Evolutionary conservation across 2,888 invertebrate species (phyloP).

Genomic region (Sussaba pulchella): DNA sequence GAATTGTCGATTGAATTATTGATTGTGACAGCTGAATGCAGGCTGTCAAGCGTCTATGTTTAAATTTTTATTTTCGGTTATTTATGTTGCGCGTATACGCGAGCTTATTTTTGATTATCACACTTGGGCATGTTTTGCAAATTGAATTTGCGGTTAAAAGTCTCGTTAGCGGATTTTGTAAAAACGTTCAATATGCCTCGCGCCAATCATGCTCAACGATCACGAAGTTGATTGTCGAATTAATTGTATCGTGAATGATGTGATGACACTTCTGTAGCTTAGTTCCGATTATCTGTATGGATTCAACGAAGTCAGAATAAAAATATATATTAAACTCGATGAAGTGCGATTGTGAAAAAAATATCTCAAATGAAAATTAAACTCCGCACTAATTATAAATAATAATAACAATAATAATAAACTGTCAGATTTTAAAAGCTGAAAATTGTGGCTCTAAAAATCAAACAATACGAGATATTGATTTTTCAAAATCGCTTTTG

Average conservation of each 20-base stretch:
- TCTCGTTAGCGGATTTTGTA: conserved; percentile 2
- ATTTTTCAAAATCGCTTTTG: too few relatives aligned
- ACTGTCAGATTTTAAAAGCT: too few relatives aligned
- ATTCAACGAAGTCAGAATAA: conserved; percentile 23
- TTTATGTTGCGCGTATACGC: neutral
- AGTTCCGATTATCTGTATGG: conserved; percentile 52
- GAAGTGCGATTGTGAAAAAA: neutral
- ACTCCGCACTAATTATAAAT: neutral
- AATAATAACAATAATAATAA: too few relatives aligned
- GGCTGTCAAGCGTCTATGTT: neutral
- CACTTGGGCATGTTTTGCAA: conserved; percentile 2
- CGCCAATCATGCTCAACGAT: conserved; percentile 17
- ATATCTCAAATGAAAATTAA: neutral
- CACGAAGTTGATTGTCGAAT: conserved; percentile 57
- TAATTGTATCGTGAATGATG: conserved; percentile 32
- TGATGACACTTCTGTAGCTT: conserved; percentile 25
- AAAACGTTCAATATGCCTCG: conserved; percentile 19
- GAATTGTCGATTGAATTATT: conserved; percentile 3
- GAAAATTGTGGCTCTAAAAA: too few relatives aligned
- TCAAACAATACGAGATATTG: too few relatives aligned
- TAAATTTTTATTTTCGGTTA: neutral
- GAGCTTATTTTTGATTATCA: conserved; percentile 32
- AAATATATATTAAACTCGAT: neutral
- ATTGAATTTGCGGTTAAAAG: conserved; percentile 1
- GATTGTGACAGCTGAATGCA: conserved; percentile 16